A percentile compares a stretch with the other conserved stretches of the same genome.
These are phyloP conservation scores for Lepus oiostolus DNA, from an alignment of 2,797 vertebrate species.

Conservation along the genomic window DNA sequence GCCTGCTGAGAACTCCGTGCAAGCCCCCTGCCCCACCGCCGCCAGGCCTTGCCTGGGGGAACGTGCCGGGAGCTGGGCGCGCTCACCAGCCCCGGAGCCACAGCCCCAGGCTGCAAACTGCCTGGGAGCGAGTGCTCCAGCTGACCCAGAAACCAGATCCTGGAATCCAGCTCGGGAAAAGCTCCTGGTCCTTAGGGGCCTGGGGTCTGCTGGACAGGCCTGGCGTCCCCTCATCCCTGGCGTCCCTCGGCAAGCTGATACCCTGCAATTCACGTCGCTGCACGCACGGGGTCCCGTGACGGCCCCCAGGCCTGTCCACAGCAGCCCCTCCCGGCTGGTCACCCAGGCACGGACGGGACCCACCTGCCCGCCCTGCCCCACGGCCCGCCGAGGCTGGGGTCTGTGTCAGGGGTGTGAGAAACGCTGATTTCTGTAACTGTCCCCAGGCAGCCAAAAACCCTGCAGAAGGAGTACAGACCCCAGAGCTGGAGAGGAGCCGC, in stretches of 20 bases:
- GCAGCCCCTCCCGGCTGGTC: too few relatives aligned
- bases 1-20: too few relatives aligned
- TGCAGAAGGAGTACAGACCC: constrained; percentile 75
- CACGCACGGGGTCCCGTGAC: too few relatives aligned
- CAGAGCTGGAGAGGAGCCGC: constrained; percentile 74
- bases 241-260: too few relatives aligned
- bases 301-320: rapidly evolving
- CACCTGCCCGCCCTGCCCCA: rapidly evolving
- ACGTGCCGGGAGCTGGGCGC: too few relatives aligned
- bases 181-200: too few relatives aligned
- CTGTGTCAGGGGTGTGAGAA: constrained; percentile 72
- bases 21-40: too few relatives aligned
- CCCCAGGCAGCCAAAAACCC: constrained; percentile 77
- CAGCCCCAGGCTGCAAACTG: rapidly evolving
- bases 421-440: background rate
- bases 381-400: constrained; percentile 55
- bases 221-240: too few relatives aligned
- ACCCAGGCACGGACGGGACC: rapidly evolving
- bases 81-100: background rate
- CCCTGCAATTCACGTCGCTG: too few relatives aligned
- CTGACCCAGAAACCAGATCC: background rate
- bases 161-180: too few relatives aligned
- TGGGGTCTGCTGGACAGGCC: background rate
- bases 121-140: rapidly evolving
- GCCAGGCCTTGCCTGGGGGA: too few relatives aligned